Conservation (phyloP, 2,113 vertebrate species). For the Entelurus aequoreus region DNA sequence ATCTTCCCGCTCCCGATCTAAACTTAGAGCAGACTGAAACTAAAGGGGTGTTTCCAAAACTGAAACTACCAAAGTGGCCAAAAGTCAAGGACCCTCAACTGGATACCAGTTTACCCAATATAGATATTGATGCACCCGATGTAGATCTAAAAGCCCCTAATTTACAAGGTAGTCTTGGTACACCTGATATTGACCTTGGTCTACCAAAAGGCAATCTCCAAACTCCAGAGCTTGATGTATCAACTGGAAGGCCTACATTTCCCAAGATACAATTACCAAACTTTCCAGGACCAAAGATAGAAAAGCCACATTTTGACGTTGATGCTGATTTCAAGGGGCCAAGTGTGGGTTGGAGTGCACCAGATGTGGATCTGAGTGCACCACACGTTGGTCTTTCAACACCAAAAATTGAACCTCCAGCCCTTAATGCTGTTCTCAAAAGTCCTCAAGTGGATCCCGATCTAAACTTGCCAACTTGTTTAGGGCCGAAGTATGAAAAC, state of each 20-base stretch:
- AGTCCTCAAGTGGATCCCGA: conserved; percentile 35
- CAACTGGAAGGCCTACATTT: conserved; percentile 37
- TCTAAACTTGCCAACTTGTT: conserved; percentile 47
- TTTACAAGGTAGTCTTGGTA: conserved; percentile 5
- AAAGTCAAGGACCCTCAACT: conserved; percentile 41
- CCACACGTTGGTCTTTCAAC: conserved; percentile 24
- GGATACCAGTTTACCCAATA: conserved; percentile 29
- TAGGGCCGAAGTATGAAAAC: conserved; percentile 37
- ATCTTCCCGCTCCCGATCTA: conserved; percentile 19
- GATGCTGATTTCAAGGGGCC: conserved; percentile 36
- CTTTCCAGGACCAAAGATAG: conserved; percentile 41
- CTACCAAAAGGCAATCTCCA: conserved; percentile 13
- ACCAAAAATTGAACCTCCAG: conserved; percentile 17
- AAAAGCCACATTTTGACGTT: conserved; percentile 35
- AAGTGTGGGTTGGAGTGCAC: conserved; percentile 26
- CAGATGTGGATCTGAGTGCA: conserved; percentile 12
- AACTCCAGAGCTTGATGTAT: conserved; percentile 38
- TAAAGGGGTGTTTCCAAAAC: conserved; percentile 39
- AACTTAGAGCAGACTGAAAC: conserved; percentile 9
- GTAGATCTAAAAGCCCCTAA: conserved; percentile 17
- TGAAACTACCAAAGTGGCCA: conserved; percentile 42
- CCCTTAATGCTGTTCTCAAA: conserved; percentile 34
- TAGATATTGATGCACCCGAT: conserved; percentile 31
- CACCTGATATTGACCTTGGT: conserved; percentile 26
- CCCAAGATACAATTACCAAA: conserved; percentile 49